phyloP scores from a whole-genome alignment of 2,888 invertebrate species.

The Dugesia japonica region DNA sequence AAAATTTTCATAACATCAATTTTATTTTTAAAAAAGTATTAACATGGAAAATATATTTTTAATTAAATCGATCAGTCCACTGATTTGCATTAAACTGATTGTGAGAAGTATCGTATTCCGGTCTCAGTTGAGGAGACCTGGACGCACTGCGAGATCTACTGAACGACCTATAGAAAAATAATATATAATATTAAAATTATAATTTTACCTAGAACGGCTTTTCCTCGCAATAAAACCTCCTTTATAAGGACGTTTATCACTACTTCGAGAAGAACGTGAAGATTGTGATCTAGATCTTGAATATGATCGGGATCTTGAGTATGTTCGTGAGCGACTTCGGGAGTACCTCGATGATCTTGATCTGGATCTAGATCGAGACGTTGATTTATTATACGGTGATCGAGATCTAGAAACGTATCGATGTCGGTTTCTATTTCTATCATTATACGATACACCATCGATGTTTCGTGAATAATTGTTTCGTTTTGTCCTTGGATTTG shows the following conservation, averaged over 20 bases:
- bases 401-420: conserved; percentile 21
- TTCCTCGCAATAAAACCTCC: background rate
- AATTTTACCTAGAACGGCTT: background rate
- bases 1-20: too few species aligned
- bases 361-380: background rate
- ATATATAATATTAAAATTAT: background rate
- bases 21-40: too few species aligned
- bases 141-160: background rate
- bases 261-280: background rate
- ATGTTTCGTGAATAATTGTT: background rate
- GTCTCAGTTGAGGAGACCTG: background rate
- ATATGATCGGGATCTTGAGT: conserved; percentile 20
- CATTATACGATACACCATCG: background rate
- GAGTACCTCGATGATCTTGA: background rate
- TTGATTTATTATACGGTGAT: background rate
- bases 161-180: background rate
- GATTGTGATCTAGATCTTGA: background rate
- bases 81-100: too few species aligned
- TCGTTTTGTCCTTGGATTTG: background rate
- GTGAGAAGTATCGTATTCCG: too few species aligned
- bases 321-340: background rate
- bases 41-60: too few species aligned
- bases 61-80: too few species aligned
- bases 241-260: background rate
- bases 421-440: background rate